Conservation (phyloP, 1,140 invertebrate genomes). For the Cydia fagiglandana region DNA sequence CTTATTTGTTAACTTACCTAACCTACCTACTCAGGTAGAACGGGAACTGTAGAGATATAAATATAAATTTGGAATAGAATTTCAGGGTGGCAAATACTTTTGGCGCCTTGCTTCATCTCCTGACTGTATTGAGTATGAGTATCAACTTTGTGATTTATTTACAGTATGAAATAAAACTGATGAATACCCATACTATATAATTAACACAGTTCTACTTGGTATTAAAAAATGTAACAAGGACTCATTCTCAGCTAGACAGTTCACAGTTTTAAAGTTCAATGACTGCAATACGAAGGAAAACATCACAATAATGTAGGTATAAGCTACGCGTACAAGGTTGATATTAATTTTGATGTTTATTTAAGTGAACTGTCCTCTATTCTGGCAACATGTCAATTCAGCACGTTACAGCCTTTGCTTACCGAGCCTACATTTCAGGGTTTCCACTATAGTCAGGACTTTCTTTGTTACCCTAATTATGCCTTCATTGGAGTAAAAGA, state of each 20-base stretch:
- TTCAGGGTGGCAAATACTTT: too few relatives aligned
- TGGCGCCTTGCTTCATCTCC: too few relatives aligned
- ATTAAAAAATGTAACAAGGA: background rate
- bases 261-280: background rate
- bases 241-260: background rate
- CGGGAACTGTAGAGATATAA: too few relatives aligned
- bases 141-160: too few relatives aligned
- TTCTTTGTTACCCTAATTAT: too few relatives aligned
- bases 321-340: background rate
- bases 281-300: background rate
- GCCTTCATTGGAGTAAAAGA: too few relatives aligned
- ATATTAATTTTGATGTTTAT: slow-evolving; percentile 15
- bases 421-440: background rate
- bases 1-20: too few relatives aligned
- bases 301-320: background rate
- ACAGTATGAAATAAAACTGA: background rate
- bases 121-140: too few relatives aligned
- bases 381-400: slow-evolving; percentile 20
- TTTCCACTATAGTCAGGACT: too few relatives aligned
- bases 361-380: slow-evolving; percentile 17
- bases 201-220: background rate
- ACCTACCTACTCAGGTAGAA: too few relatives aligned
- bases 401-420: background rate
- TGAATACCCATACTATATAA: too few relatives aligned
- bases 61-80: too few relatives aligned